Evolutionary conservation across 2,888 invertebrate species (phyloP).

Genomic region (Nomada goodeniana): DNA sequence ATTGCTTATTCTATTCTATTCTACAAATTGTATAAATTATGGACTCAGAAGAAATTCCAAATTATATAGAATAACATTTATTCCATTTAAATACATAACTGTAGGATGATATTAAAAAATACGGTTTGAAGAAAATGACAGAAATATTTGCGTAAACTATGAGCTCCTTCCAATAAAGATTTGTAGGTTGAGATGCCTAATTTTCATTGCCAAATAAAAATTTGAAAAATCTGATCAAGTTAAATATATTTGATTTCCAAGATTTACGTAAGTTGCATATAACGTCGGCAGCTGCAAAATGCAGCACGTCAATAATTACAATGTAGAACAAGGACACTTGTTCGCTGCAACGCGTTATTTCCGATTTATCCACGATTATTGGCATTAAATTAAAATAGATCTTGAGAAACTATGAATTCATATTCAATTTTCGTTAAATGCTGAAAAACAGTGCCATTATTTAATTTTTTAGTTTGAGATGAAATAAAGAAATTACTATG

Average conservation of each 20-base stretch:
- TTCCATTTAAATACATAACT: neutral
- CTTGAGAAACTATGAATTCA: neutral
- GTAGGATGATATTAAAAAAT: neutral
- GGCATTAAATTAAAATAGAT: slow-evolving; percentile 16
- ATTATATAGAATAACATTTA: neutral
- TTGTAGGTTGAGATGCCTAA: neutral
- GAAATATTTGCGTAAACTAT: neutral
- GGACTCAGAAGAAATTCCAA: neutral
- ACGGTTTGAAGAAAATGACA: neutral
- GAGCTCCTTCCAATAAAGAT: too few relatives aligned
- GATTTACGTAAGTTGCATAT: slow-evolving; percentile 38
- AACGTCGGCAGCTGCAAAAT: slow-evolving; percentile 38
- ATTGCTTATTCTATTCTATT: neutral
- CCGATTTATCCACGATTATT: slow-evolving; percentile 16
- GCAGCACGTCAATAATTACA: slow-evolving; percentile 63
- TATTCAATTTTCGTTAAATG: neutral
- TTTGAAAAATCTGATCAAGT: neutral
- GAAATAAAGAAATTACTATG: too few relatives aligned
- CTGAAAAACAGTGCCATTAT: too few relatives aligned
- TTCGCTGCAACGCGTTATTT: slow-evolving; percentile 35
- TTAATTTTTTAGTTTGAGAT: too few relatives aligned
- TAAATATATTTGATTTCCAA: slow-evolving; percentile 35
- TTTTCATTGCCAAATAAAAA: neutral
- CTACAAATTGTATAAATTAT: neutral
- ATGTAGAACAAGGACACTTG: slow-evolving; percentile 67